These are phyloP conservation scores for Saimiri boliviensis DNA, from an alignment of 2,113 vertebrate genomes.

Conservation along the genomic window DNA sequence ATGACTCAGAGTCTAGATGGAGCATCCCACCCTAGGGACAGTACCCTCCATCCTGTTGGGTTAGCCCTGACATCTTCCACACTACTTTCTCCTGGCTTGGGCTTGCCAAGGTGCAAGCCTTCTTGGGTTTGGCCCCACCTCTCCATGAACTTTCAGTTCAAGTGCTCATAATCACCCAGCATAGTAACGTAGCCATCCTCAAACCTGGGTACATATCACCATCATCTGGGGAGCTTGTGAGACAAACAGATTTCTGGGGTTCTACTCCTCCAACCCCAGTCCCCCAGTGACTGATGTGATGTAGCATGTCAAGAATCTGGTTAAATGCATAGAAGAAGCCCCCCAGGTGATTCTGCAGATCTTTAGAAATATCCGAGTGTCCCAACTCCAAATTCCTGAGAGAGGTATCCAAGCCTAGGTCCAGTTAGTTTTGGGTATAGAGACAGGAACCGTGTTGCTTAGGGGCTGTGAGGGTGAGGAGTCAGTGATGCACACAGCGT, in stretches of 20 bases:
- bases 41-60: rapidly evolving
- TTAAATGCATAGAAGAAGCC: neutral
- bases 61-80: neutral
- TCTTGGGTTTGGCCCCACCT: neutral
- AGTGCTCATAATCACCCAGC: neutral
- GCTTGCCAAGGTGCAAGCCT: neutral
- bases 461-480: neutral
- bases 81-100: neutral
- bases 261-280: too few relatives aligned
- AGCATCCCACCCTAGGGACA: neutral
- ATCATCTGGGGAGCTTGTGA: neutral
- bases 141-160: neutral
- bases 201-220: neutral
- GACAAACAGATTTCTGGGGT: neutral
- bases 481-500: neutral
- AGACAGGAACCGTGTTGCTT: neutral
- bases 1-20: neutral
- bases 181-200: neutral
- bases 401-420: neutral
- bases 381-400: neutral
- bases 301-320: neutral
- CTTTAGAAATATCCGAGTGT: neutral
- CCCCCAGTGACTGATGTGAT: neutral
- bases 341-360: neutral
- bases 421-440: neutral